Evolutionary conservation across 2,797 vertebrate species (phyloP).

Genomic region (Pseudomugil tenellus): DNA sequence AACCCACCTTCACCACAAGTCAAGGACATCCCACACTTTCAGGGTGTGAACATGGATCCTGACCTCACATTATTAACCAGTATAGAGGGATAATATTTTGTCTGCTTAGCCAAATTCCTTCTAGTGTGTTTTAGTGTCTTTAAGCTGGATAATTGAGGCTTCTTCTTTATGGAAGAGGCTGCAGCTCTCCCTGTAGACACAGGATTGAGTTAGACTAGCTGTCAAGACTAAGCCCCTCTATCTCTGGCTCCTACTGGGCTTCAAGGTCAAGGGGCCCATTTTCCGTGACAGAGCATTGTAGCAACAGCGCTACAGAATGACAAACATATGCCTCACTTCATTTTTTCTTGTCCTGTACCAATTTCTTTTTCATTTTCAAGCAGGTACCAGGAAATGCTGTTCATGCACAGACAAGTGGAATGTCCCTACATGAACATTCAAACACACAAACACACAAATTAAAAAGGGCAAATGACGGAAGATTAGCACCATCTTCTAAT

Average conservation of each 20-base stretch:
- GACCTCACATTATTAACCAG: slow-evolving; percentile 49
- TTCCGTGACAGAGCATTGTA: slow-evolving; percentile 13
- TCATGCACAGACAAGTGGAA: slow-evolving; percentile 34
- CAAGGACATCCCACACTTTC: slow-evolving; percentile 4
- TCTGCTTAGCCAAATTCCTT: slow-evolving; percentile 61
- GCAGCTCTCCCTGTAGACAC: slow-evolving; percentile 87
- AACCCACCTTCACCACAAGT: slow-evolving; percentile 1
- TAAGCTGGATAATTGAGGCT: slow-evolving; percentile 86
- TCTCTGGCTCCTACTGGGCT: slow-evolving; percentile 58
- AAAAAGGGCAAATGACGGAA: slow-evolving; percentile 81
- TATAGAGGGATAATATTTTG: slow-evolving; percentile 53
- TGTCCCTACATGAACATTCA: slow-evolving; percentile 22
- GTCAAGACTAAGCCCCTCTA: slow-evolving; percentile 85
- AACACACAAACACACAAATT: slow-evolving; percentile 24
- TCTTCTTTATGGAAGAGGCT: slow-evolving; percentile 77
- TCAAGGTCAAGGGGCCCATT: slow-evolving; percentile 61
- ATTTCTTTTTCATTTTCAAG: slow-evolving; percentile 19
- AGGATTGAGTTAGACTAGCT: slow-evolving; percentile 86
- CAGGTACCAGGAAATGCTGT: slow-evolving; percentile 23
- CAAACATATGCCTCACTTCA: slow-evolving; percentile 1
- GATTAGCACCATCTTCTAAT: slow-evolving; percentile 85
- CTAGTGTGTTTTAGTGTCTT: slow-evolving; percentile 66
- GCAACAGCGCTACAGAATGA: slow-evolving; percentile 4
- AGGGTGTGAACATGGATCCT: slow-evolving; percentile 1
- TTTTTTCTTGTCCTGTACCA: background rate